Base-by-base conservation (phyloP, 2,888 invertebrate species). In the Actias luna region DNA sequence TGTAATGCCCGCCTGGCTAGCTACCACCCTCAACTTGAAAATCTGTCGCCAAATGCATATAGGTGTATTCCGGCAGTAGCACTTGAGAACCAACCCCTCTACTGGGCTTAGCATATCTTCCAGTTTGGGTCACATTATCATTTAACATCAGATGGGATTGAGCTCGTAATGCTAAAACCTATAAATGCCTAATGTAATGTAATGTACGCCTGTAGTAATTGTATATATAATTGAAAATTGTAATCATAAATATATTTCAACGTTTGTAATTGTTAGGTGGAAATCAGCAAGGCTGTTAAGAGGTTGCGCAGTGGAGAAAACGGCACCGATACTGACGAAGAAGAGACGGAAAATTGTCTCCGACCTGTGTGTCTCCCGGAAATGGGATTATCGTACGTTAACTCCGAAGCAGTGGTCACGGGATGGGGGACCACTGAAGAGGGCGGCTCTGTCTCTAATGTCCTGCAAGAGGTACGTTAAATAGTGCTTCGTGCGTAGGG, bases 341-440 rank as follows among this genome's bases (percentile, higher is more conserved):
- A 78, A 1, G 74, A 73, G 0, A 79, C 87, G 16, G 84, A 86
- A 14, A 76, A 75, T 1, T 86, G 94, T 4, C 85, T 97, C 65
- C 93, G 95, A 61, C 97, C 98, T 0, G 97, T 96, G 1, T 98
- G 98, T 76, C 86, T 98, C 72, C 96, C 98, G 0, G 89, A 93
- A 0, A 74, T 84, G 63, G 94, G 95, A 66, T 84, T 91, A 64
- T 91, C 94, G n/a, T 94, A 88, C 74, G 88, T 87, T 22, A 93
- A 93, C 58, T 73, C 82, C 63, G 87, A 82, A 57, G 95, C 93
- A 1, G 90, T 95, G n/a, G 96, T 95, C 7, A 94, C 95, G 1
- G 97, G 97, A 2, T 97, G 97, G 97, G 97, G 97, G 2, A 95
- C 96, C 2, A 93, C 95, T 0, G 93, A 94, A 67, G 95, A 96